Evolutionary conservation across 1,140 invertebrate species (phyloP), one percentile per base, ranked within the genome.

Genomic region (Nautilus pompilius): DNA sequence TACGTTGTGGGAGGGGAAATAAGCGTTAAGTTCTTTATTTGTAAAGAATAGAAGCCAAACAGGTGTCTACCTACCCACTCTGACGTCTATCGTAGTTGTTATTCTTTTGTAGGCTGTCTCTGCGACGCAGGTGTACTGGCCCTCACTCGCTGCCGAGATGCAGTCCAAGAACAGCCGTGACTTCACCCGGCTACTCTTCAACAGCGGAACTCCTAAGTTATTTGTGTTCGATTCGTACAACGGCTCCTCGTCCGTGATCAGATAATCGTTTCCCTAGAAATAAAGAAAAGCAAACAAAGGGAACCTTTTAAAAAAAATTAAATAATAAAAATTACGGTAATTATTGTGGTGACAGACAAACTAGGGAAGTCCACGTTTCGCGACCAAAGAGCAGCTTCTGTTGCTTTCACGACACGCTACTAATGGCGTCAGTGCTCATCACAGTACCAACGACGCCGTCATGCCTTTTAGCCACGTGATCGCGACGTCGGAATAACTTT

Each of bases 161-260:
- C 74, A 76, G 53, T 73, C 72, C 20, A 76, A 58, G 48, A 60
- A 71, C n/a, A 76, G 57, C n/a, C 65, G 68, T 24, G 72, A 71
- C 57, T 65, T 66, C 3, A 71, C 72, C 36, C 62, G 59, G 3
- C 67, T 63, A 13, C 71, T 53, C 8, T 67, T 34, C 28, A 76
- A 48, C n/a, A 70, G 56, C 1, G 49, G 49, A 20, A 49, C 45
- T 29, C 48, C 57, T 3, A 34, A 36, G 3, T 54, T 33, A 5
- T 58, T 55, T 4, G 63, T 34, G 29, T 54, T 58, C 45, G 74
- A 65, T 55, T 76, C 74, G 30, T 63, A 67, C 5, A 54, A 41
- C 5, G 67, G 61, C 33, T 63, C 69, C n/a, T 74, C 72, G 29
- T 76, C 63, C 10, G 54, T 29, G 34, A 55, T 55, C 34, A 63